A percentile compares a stretch with the other conserved stretches of the same genome.
Evolutionary conservation across 2,888 invertebrate species (phyloP).

Genomic region (Tineola bisselliella): DNA sequence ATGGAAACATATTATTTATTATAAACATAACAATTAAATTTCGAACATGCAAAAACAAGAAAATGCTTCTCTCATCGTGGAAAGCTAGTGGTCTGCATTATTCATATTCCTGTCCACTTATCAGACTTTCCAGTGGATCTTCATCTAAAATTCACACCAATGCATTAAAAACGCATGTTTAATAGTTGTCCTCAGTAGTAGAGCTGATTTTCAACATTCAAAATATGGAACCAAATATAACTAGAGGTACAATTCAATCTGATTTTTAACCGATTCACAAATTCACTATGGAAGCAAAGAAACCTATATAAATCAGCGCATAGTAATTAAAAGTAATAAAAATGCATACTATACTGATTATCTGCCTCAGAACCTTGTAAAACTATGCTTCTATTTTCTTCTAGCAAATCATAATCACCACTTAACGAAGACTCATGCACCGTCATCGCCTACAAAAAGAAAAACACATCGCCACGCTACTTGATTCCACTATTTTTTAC

Average conservation of each 20-base stretch:
- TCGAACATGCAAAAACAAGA: not conserved
- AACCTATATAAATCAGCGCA: not conserved
- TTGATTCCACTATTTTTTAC: too few species aligned
- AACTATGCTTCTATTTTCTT: conserved; percentile 18
- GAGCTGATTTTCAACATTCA: too few species aligned
- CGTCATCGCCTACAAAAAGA: conserved; percentile 31
- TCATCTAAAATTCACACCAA: conserved; percentile 18
- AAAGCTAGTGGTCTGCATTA: not conserved
- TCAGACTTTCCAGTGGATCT: not conserved
- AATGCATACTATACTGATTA: not conserved
- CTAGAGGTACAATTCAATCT: too few species aligned
- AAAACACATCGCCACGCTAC: too few species aligned
- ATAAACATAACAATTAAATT: not conserved
- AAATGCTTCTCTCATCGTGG: not conserved
- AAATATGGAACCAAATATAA: too few species aligned
- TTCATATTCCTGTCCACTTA: not conserved
- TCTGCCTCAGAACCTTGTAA: not conserved
- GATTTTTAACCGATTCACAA: too few species aligned
- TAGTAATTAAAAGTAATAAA: conserved; percentile 17
- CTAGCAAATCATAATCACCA: conserved; percentile 29
- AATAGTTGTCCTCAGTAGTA: too few species aligned
- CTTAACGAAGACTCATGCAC: conserved; percentile 36
- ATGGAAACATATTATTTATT: conserved; percentile 12
- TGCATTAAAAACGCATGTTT: not conserved
- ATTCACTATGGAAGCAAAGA: not conserved